These are phyloP conservation scores for Ictalurus furcatus DNA, from an alignment of 2,113 vertebrate species.

Conservation along the genomic window DNA sequence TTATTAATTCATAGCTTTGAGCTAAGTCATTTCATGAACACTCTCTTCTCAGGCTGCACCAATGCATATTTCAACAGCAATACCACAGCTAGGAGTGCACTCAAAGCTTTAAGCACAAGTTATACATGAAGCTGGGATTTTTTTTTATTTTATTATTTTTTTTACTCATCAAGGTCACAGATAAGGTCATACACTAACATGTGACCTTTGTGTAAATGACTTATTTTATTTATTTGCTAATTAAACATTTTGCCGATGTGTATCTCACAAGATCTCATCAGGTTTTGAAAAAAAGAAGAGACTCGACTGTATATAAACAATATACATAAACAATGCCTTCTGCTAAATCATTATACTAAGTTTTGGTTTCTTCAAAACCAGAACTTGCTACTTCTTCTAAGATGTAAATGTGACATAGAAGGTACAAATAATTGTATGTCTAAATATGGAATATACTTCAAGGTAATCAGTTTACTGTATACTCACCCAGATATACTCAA, in stretches of 20 bases:
- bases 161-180: constrained; percentile 9
- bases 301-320: not conserved
- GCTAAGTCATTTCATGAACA: constrained; percentile 36
- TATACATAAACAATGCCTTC: not conserved
- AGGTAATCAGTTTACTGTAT: not conserved
- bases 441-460: not conserved
- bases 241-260: not conserved
- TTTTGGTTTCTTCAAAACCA: not conserved
- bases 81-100: constrained; percentile 25
- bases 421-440: not conserved
- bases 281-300: not conserved
- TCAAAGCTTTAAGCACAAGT: not conserved
- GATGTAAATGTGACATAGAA: not conserved
- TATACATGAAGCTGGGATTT: constrained; percentile 6
- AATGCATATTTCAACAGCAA: constrained; percentile 56
- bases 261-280: not conserved
- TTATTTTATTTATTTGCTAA: not conserved
- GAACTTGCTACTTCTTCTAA: not conserved
- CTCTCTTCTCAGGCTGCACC: constrained; percentile 36
- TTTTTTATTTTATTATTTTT: not conserved
- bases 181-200: not conserved
- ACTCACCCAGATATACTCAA: not conserved
- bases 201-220: not conserved
- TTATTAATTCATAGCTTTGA: constrained; percentile 52
- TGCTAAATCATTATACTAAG: not conserved